Conservation (phyloP, 2,797 vertebrate genomes). For the Microctenopoma stevenorrisi region DNA sequence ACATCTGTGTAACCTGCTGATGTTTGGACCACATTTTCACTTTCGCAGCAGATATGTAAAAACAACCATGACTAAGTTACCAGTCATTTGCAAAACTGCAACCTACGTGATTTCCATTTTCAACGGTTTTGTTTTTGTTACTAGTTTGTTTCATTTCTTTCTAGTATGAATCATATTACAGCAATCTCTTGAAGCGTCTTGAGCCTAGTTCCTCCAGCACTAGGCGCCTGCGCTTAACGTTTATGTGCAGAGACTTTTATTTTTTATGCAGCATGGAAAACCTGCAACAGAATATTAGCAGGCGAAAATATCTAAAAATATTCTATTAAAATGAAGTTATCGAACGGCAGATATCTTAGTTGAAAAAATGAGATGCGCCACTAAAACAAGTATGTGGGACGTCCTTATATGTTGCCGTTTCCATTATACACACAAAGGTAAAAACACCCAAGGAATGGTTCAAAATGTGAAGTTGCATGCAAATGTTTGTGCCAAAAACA, state of each 20-base stretch:
- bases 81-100: constrained; percentile 11
- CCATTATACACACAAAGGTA: too few species aligned
- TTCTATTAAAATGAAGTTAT: not conserved
- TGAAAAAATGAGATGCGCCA: not conserved
- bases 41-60: not conserved
- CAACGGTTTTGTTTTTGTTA: not conserved
- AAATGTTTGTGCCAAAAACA: not conserved
- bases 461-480: too few species aligned
- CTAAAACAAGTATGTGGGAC: not conserved
- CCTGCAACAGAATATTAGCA: not conserved
- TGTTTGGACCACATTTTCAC: not conserved
- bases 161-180: not conserved
- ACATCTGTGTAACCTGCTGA: too few species aligned
- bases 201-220: not conserved
- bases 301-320: not conserved
- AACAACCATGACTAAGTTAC: not conserved
- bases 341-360: too few species aligned
- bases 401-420: too few species aligned
- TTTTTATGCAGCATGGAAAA: not conserved
- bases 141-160: not conserved
- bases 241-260: not conserved
- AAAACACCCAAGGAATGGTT: too few species aligned
- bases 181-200: not conserved
- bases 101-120: constrained; percentile 10
- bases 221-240: too few species aligned